Conservation (phyloP, 2,113 vertebrate genomes). For the Saguinus imperator region DNA sequence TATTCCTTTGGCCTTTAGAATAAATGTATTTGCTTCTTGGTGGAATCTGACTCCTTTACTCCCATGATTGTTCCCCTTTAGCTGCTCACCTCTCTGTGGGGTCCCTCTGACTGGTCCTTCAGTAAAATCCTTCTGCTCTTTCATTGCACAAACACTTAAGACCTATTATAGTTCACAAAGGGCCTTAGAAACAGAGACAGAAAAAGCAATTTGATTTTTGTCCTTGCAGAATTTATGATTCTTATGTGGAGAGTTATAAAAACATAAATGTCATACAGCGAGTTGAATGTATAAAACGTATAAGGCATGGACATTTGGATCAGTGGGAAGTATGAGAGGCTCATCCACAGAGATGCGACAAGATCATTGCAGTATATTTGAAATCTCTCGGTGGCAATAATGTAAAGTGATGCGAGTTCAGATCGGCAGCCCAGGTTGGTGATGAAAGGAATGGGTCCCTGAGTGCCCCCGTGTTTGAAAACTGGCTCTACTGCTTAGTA, state of each 20-base stretch:
- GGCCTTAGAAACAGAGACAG: not conserved
- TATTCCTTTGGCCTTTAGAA: not conserved
- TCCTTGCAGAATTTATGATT: not conserved
- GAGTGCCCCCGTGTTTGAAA: not conserved
- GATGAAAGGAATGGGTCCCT: not conserved
- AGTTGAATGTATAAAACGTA: not conserved
- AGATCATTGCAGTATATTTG: not conserved
- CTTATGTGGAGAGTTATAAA: not conserved
- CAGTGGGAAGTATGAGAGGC: not conserved
- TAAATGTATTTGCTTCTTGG: not conserved
- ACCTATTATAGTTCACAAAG: not conserved
- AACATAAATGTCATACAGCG: not conserved
- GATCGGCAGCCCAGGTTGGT: not conserved
- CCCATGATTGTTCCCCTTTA: not conserved
- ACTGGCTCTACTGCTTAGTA: not conserved
- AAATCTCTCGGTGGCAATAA: not conserved
- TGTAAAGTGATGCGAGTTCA: not conserved
- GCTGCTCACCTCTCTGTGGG: not conserved
- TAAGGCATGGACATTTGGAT: rapidly evolving
- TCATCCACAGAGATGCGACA: not conserved
- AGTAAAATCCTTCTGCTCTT: not conserved
- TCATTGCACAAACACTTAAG: not conserved
- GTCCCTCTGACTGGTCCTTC: not conserved
- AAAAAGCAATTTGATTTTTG: not conserved
- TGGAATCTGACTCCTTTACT: not conserved